These are phyloP conservation scores for Mystacornis crossleyi DNA, from an alignment of 2,113 vertebrate species.

Conservation along the genomic window DNA sequence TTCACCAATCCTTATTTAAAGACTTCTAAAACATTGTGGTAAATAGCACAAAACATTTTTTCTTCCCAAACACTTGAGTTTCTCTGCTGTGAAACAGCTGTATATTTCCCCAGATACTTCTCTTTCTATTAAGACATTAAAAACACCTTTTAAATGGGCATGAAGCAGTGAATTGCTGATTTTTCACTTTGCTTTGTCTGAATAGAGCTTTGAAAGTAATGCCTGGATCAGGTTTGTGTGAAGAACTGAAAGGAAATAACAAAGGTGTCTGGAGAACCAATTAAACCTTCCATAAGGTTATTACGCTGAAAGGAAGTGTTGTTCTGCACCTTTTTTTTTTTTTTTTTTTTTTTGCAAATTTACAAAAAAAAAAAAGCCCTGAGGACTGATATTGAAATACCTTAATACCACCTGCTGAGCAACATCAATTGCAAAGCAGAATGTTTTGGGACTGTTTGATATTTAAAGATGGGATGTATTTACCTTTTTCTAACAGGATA, in stretches of 20 bases:
- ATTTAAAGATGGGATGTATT: not conserved
- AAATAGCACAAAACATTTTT: not conserved
- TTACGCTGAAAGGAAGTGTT: constrained; percentile 19
- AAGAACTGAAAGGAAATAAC: constrained; percentile 30
- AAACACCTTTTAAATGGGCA: not conserved
- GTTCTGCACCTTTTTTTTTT: not conserved
- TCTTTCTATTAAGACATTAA: not conserved
- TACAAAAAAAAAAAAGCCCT: not conserved
- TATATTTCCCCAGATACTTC: not conserved
- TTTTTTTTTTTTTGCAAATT: not conserved
- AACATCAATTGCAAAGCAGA: not conserved
- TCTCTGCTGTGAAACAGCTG: not conserved
- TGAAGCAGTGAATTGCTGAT: not conserved
- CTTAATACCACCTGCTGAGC: constrained; percentile 19
- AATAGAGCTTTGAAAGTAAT: constrained; percentile 6
- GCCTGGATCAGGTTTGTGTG: not conserved
- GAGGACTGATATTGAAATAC: not conserved
- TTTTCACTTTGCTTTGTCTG: constrained; percentile 17
- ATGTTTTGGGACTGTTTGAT: not conserved
- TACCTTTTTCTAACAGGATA: not conserved
- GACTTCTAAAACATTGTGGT: not conserved
- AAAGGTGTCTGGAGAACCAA: constrained; percentile 36
- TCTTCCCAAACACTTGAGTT: not conserved
- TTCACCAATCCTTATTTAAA: not conserved
- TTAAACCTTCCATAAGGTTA: constrained; percentile 35